Base-by-base conservation (phyloP, 2,888 invertebrate species). In the Synergus laeviventris region DNA sequence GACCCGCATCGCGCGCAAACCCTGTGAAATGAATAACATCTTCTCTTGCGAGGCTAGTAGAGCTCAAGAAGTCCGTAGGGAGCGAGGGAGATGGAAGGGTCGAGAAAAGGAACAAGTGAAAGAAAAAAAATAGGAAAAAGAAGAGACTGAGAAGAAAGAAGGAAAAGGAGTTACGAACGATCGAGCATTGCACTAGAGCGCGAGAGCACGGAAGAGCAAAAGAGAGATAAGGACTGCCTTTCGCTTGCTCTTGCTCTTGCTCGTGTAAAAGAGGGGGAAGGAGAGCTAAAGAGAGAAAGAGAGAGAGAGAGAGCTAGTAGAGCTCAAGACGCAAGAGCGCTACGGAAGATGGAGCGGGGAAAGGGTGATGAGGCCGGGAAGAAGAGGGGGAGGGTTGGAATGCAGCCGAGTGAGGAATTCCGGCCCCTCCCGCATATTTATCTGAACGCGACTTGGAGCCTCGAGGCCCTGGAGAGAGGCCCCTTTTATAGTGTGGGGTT, bases 351-450 rank as follows among this genome's bases (percentile, higher is more conserved):
- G 70, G 56, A 38, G 73, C 38, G 38, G 74, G 54, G 74, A 54
- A 61, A 36, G 56, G 54, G 45, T 24, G 62, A 56, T 61, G 74
- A 56, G 73, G 56, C 36, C 16, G 64, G 38, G 73, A 21, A 56
- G 39, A 31, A 74, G 42, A 56, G 62, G 64, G 38, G 76, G 77
- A 73, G 76, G 21, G 14, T 84, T 87, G 90, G 91, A 90, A 90
- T 90, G 90, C 89, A 89, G 89, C 89, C 88, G 89, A 90, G 91
- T 89, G 91, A 90, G 89, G 91, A 90, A 91, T 91, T 90, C 90
- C 89, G 89, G 89, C 89, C 90, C 90, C 89, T 91, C 90, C 91
- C 90, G 90, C 91, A 89, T 90, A 90, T 90, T 90, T 90, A 91
- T 91, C 90, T 86, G 87, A 89, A 81, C 87, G 84, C 81, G 75